Percentiles rank a stretch among this genome's conserved stretches.
Conservation (phyloP, 2,888 invertebrate genomes). For the Pimpla rufipes region DNA sequence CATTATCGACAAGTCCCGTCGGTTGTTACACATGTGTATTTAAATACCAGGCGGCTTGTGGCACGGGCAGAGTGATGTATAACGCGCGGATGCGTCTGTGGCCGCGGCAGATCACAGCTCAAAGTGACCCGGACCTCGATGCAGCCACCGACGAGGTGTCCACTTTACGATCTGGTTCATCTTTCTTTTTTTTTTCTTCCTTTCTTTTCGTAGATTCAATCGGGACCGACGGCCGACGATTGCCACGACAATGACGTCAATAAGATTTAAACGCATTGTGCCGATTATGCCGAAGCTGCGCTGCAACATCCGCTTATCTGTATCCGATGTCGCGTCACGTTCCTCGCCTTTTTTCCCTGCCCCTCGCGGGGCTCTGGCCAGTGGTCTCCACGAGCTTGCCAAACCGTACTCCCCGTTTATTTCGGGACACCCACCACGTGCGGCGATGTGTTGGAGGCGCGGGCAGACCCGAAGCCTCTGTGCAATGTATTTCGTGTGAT, state of each 20-base stretch:
- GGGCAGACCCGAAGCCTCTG: conserved; percentile 45
- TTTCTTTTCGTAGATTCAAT: not conserved
- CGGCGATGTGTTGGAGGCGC: conserved; percentile 78
- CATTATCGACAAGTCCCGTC: conserved; percentile 34
- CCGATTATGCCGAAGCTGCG: conserved; percentile 4
- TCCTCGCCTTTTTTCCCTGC: conserved; percentile 52
- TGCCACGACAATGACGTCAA: not conserved
- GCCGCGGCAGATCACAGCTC: conserved; percentile 63
- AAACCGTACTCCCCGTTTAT: conserved; percentile 82
- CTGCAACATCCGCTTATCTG: conserved; percentile 48
- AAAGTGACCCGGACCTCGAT: conserved; percentile 68
- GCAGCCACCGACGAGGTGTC: conserved; percentile 37
- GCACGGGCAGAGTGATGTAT: conserved; percentile 57
- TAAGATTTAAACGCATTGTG: not conserved
- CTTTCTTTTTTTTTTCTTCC: conserved; percentile 19
- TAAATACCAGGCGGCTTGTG: conserved; percentile 31
- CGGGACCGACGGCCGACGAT: not conserved
- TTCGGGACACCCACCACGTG: conserved; percentile 82
- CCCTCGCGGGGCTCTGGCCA: conserved; percentile 70
- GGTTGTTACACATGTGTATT: conserved; percentile 35
- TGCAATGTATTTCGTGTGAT: conserved; percentile 62
- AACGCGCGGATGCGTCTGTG: conserved; percentile 64
- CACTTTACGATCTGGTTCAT: conserved; percentile 7
- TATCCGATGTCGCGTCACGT: conserved; percentile 63
- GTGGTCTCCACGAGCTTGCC: conserved; percentile 77